A percentile compares a stretch with the other conserved stretches of the same genome.
phyloP scores from a whole-genome alignment of 1,140 invertebrate genomes.

The Apis mellifera region DNA sequence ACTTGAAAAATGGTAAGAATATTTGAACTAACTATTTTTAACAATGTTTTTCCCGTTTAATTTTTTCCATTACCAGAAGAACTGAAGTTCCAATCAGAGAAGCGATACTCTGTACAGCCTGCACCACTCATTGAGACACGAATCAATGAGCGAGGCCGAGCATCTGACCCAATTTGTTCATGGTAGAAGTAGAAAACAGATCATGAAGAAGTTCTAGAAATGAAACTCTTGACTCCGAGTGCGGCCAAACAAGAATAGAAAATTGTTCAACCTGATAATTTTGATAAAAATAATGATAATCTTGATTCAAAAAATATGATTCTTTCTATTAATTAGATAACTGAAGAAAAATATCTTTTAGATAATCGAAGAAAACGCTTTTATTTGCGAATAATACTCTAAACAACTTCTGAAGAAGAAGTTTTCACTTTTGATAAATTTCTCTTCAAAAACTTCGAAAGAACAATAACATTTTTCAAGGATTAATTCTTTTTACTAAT shows the following conservation, averaged over 20 bases:
- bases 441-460: background rate
- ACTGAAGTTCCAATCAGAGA: background rate
- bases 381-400: background rate
- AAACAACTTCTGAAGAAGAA: background rate
- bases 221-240: background rate
- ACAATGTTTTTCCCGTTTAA: too few relatives aligned
- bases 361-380: background rate
- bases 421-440: background rate
- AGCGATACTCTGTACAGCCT: background rate
- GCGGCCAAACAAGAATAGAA: background rate
- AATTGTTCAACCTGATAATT: background rate
- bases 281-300: background rate
- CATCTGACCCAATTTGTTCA: conserved; percentile 27
- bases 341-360: too few relatives aligned
- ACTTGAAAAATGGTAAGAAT: too few relatives aligned
- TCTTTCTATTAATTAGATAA: background rate
- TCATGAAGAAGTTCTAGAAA: conserved; percentile 19
- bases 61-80: background rate
- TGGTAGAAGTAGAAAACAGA: conserved; percentile 23
- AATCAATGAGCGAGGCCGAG: conserved; percentile 22
- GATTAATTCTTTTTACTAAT: background rate
- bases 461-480: background rate
- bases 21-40: too few relatives aligned
- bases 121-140: conserved; percentile 2
- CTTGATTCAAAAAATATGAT: background rate